phyloP scores from a whole-genome alignment of 2,113 vertebrate species.

The Entelurus aequoreus region DNA sequence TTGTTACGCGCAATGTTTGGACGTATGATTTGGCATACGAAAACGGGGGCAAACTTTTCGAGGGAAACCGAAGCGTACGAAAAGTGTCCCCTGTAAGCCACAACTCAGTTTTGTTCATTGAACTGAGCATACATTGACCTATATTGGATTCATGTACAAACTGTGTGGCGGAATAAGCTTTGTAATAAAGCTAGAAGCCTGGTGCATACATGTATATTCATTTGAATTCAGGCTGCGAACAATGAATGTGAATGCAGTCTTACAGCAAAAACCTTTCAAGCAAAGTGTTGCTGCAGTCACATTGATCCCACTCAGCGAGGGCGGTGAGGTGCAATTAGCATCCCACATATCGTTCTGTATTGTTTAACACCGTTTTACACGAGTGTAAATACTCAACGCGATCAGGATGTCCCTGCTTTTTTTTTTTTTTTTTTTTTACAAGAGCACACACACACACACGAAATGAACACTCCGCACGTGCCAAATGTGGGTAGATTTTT shows the following conservation, averaged over 20 bases:
- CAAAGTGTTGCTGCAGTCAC: conserved; percentile 20
- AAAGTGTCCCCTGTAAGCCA: too few relatives aligned
- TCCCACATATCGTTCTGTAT: conserved; percentile 22
- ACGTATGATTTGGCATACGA: too few relatives aligned
- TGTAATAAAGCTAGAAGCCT: background rate
- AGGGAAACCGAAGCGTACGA: too few relatives aligned
- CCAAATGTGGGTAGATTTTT: background rate
- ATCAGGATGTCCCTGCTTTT: conserved; percentile 5
- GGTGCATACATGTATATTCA: background rate
- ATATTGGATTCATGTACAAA: too few relatives aligned
- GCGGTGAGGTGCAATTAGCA: conserved; percentile 28
- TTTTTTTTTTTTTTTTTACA: conserved; percentile 1
- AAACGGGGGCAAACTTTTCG: too few relatives aligned
- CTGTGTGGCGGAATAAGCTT: background rate
- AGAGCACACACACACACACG: background rate
- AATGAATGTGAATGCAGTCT: background rate
- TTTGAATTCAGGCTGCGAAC: conserved; percentile 8
- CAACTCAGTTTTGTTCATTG: too few relatives aligned
- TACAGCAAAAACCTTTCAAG: conserved; percentile 7
- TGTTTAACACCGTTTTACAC: conserved; percentile 27
- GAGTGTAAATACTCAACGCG: conserved; percentile 25
- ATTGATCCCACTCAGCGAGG: conserved; percentile 16
- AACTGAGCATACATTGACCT: too few relatives aligned
- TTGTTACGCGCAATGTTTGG: too few relatives aligned
- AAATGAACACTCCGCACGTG: background rate